Base-by-base conservation (phyloP, 2,797 vertebrate species). In the Manis javanica region DNA sequence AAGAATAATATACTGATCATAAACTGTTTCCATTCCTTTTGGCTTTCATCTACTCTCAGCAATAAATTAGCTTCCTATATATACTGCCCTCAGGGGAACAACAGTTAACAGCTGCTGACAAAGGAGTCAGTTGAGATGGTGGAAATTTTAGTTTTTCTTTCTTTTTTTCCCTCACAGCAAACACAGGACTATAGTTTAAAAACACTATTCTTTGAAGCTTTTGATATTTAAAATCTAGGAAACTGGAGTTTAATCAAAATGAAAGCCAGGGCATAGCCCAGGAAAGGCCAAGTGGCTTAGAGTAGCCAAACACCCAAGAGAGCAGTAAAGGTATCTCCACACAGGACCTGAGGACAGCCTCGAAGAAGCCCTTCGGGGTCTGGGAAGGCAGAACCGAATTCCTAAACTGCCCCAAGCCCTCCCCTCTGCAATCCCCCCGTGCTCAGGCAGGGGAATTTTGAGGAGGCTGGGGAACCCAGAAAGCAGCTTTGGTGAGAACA, bases 191-290 rank as follows among this genome's bases (percentile, higher is more conserved):
- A 11, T n/a, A 87, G 24, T 26, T 85, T 85, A 49, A 90, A 87
- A 91, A 15, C 19, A 83, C 4, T 39, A 51, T 78, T 84, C 10
- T 90, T 59, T 84, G 19, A 31, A 53, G 14, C 6, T 69, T 94
- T 64, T 63, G 7, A 66, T n/a, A 31, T 92, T 79, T 91, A 78
- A 95, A 31, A 68, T 69, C 61, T 71, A 83, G 49, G 29, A 95
- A 91, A 59, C 5, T n/a, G 14, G 19, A 39, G 9, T 0, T 37
- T 46, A 92, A 42, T 49, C 59, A 42, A 71, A 42, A 49, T 59
- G 39, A 79, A 94, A 69, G 0, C 3, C 21, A 83, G 16, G 5
- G 0, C 6, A n/a, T 59, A 31, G 15, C 26, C n/a, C 84, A 68
- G 16, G 29, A 42, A 84, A 18, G 7, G 21, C 6, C 15, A 51